Evolutionary conservation across 2,113 vertebrate species (phyloP).

Genomic region (Hippotragus niger): DNA sequence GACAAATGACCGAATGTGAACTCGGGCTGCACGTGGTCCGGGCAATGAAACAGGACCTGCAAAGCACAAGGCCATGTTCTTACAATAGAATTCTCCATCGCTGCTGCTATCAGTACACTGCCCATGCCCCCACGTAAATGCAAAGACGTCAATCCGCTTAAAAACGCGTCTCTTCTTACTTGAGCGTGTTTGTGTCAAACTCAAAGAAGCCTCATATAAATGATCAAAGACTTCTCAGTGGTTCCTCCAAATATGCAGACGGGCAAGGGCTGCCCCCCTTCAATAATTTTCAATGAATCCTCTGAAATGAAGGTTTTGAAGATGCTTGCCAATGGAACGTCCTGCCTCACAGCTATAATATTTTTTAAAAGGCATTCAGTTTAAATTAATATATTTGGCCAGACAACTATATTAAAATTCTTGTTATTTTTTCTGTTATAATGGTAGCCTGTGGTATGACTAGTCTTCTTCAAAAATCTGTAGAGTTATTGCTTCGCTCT

Average conservation of each 20-base stretch:
- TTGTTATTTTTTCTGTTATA: slow-evolving; percentile 84
- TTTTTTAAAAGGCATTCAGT: slow-evolving; percentile 83
- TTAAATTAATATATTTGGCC: slow-evolving; percentile 89
- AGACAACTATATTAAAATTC: slow-evolving; percentile 89
- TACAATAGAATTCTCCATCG: rapidly evolving
- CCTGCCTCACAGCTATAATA: slow-evolving; percentile 85
- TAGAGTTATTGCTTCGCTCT: slow-evolving; percentile 82
- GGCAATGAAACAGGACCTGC: not conserved
- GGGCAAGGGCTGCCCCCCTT: slow-evolving; percentile 64
- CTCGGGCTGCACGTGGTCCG: rapidly evolving
- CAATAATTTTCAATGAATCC: slow-evolving; percentile 77
- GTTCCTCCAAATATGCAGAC: slow-evolving; percentile 70
- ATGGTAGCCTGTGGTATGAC: slow-evolving; percentile 86
- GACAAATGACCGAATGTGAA: not conserved
- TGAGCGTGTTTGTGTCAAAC: slow-evolving; percentile 61
- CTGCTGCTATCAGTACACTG: rapidly evolving
- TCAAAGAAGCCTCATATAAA: slow-evolving; percentile 73
- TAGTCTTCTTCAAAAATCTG: slow-evolving; percentile 82
- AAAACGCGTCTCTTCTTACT: slow-evolving; percentile 46
- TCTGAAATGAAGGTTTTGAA: slow-evolving; percentile 79
- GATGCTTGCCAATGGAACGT: slow-evolving; percentile 80
- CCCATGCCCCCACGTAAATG: not conserved
- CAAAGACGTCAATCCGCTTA: slow-evolving; percentile 26
- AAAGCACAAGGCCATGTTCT: rapidly evolving
- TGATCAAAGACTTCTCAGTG: slow-evolving; percentile 73